Percentiles rank a stretch among this genome's conserved stretches.
These are phyloP conservation scores for Protaetia brevitarsis DNA, from an alignment of 1,140 invertebrate genomes.

Conservation along the genomic window DNA sequence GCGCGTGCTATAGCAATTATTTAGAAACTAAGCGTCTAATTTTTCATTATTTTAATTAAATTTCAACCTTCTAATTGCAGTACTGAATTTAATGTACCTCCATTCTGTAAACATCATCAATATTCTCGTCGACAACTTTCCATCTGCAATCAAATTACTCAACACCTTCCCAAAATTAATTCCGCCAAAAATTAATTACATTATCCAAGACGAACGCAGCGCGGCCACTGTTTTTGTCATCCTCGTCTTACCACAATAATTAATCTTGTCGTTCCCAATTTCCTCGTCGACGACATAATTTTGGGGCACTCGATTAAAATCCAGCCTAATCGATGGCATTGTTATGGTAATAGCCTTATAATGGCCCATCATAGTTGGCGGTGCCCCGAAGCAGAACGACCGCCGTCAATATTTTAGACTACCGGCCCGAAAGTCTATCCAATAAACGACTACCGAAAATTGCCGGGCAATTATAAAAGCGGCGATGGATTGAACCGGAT, in stretches of 20 bases:
- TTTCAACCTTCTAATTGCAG: too few species aligned
- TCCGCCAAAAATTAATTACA: conserved; percentile 9
- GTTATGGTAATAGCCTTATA: conserved; percentile 10
- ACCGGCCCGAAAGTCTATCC: neutral
- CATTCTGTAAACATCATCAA: too few species aligned
- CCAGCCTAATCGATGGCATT: neutral
- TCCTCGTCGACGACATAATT: neutral
- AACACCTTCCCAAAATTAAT: too few species aligned
- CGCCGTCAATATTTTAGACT: neutral
- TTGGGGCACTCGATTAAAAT: neutral
- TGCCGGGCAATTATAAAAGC: neutral
- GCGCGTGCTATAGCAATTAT: too few species aligned
- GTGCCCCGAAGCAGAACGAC: neutral
- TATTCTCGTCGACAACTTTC: too few species aligned
- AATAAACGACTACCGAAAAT: neutral
- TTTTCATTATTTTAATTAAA: too few species aligned
- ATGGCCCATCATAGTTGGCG: neutral
- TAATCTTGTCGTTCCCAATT: conserved; percentile 1
- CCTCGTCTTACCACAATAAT: neutral
- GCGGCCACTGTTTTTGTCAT: neutral
- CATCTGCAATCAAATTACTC: too few species aligned
- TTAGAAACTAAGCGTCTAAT: too few species aligned
- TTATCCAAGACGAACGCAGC: neutral
- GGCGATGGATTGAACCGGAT: neutral
- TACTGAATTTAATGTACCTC: too few species aligned